These are phyloP conservation scores for Geodia barretti DNA, from an alignment of 37 sponge, comb jelly and placozoan genomes.

Conservation along the genomic window DNA sequence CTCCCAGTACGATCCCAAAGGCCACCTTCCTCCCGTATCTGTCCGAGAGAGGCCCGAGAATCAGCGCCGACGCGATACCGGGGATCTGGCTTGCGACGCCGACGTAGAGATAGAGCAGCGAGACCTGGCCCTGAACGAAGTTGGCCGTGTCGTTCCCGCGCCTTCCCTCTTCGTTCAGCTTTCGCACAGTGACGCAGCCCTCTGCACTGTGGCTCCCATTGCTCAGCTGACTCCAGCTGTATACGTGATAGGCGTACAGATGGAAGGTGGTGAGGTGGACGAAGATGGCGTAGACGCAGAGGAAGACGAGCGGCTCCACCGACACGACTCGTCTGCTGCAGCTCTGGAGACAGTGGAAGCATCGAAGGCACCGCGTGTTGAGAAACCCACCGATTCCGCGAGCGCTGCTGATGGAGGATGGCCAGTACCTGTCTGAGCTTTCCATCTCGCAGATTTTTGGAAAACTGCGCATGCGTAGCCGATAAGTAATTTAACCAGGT, in stretches of 20 bases:
- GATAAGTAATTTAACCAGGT: no score
- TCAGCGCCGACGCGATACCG: slow-evolving; percentile 27
- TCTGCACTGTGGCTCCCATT: not conserved
- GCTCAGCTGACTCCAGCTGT: not conserved
- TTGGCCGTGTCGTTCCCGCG: not conserved
- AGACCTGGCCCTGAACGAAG: slow-evolving; percentile 21
- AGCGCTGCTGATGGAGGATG: slow-evolving; percentile 1
- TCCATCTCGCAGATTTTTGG: no score
- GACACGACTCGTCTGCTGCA: slow-evolving; percentile 26
- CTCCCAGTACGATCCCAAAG: slow-evolving; percentile 16
- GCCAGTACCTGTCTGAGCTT: not conserved
- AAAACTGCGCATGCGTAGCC: no score
- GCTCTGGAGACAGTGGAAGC: not conserved
- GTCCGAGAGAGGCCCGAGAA: slow-evolving; percentile 59
- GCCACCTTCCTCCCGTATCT: slow-evolving; percentile 46
- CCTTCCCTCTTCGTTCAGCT: not conserved
- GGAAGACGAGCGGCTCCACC: slow-evolving; percentile 62
- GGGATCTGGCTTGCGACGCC: slow-evolving; percentile 2
- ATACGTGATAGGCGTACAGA: slow-evolving; percentile 57
- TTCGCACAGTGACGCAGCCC: not conserved
- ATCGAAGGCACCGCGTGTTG: not conserved
- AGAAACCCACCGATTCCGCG: not conserved
- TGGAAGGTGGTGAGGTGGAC: slow-evolving; percentile 37
- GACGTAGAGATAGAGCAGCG: slow-evolving; percentile 26
- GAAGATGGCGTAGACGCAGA: slow-evolving; percentile 45